Base-by-base conservation (phyloP, 2,797 vertebrate genomes). In the Borostomias antarcticus region DNA sequence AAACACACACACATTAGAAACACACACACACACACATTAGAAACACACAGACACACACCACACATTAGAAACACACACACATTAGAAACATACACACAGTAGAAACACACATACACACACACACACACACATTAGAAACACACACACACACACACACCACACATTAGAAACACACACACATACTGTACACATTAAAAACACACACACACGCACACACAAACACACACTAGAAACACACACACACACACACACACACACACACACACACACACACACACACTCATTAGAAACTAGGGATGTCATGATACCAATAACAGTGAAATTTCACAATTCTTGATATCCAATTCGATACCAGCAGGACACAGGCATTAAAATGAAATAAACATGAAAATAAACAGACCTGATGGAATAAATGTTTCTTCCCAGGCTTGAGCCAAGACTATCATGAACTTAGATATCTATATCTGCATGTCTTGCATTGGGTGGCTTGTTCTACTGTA, bases 111-210 rank as follows among this genome's bases (percentile, higher is more conserved):
- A 29, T 2, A 15, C 28, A 15, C 51, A 15, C 51, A 53, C 26
- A 53, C 21, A 30, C 59, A 68, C 68, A 70, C 11, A 30, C 57
- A 29, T n/a, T 33, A 37, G 19, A 29, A n/a, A 50, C 9, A 64
- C 35, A 52, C 33, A 25, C 52, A 58, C 29, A 50, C 10, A 51
- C 26, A 53, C 25, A 33, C 29, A 15, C n/a, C 28, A n/a, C 29
- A 8, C 26, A 17, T 6, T 17, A 45, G 40, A 17, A 15, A 54
- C 52, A 52, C 23, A 52, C 50, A 32, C 52, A 9, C 29, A 4
- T n/a, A 10, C 21, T 4, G 19, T 28, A n/a, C 29, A 8, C 26
- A 17, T 6, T 17, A 45, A 17, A 17, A 15, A 54, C 52, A 52
- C 23, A 52, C 50, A 32, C 52, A 9, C 29, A 4, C 29, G 17